Evolutionary conservation across 1,140 invertebrate genomes (phyloP).

Genomic region (Dendroctonus ponderosae): DNA sequence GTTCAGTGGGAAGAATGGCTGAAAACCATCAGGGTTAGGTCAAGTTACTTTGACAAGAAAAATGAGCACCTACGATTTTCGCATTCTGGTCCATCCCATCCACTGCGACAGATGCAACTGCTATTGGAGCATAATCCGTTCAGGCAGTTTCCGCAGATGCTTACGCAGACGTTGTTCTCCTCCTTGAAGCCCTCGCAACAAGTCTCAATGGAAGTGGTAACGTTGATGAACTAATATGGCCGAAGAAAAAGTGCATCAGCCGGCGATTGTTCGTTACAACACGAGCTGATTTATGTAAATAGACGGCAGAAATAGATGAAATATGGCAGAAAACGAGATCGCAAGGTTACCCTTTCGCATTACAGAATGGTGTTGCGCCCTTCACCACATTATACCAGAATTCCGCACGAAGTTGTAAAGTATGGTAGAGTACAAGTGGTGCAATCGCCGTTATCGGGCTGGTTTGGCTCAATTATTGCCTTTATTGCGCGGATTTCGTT

Average conservation of each 20-base stretch:
- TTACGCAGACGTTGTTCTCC: conserved; percentile 53
- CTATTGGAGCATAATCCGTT: conserved; percentile 54
- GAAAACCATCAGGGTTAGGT: too few relatives aligned
- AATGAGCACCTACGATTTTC: conserved; percentile 27
- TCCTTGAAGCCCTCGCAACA: conserved; percentile 57
- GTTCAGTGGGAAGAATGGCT: too few relatives aligned
- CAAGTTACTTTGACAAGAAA: background rate
- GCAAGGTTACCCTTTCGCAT: too few relatives aligned
- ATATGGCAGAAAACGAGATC: too few relatives aligned
- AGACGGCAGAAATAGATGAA: too few relatives aligned
- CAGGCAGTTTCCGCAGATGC: conserved; percentile 53
- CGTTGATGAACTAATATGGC: conserved; percentile 37
- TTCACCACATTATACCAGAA: conserved; percentile 1
- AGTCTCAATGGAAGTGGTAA: conserved; percentile 52
- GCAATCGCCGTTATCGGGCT: too few relatives aligned
- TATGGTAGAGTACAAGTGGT: too few relatives aligned
- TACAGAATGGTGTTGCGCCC: background rate
- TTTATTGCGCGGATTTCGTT: too few relatives aligned
- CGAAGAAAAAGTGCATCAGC: background rate
- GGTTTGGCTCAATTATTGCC: too few relatives aligned
- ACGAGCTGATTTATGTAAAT: too few relatives aligned
- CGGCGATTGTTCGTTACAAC: too few relatives aligned
- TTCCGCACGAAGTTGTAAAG: background rate
- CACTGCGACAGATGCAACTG: conserved; percentile 38
- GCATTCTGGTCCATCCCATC: conserved; percentile 31